Base-by-base conservation (phyloP, 2,113 vertebrate genomes). In the Myrmecobius fasciatus region DNA sequence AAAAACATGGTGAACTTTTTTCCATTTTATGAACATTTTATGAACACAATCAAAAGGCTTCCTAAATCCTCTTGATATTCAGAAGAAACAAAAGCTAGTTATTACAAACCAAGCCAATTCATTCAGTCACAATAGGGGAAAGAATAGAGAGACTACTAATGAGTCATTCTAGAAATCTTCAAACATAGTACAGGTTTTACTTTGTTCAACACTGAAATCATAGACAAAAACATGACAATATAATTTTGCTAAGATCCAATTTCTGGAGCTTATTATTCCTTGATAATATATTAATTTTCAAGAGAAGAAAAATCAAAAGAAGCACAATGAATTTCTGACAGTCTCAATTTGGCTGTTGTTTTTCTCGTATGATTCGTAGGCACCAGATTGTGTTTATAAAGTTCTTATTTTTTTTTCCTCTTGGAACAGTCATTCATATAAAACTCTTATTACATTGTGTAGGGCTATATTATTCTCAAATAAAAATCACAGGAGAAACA, bases 281-380 rank as follows among this genome's bases (percentile, higher is more conserved):
- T 54, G 52, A 31, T 96, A 97, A 97, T 91, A 67, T 60, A 97
- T 97, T 96, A 93, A 95, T 89, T 52, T 88, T 97, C 93, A 95
- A 98, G 92, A 93, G 97, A 95, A 97, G 94, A 97, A 67, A 54
- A 90, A 83, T 43, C n/a, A 96, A 96, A 91, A 54, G 52, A 89
- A 53, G 0, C 53, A 89, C 25, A 92, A 90, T 52, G 52, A 48
- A 51, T 97, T 93, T 75, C 93, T 94, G 92, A 95, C 95, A 96
- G 28, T 89, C 67, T 12, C 91, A 94, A 92, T 96, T 93, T 91
- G 89, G 95, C 95, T 94, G 96, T 53, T 91, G 22, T 91, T 91
- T 91, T 93, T 91, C 56, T 93, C 20, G 25, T 49, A 47, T 91
- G 31, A 89, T 53, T 93, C 12, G 31, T 49, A 47, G 91, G 31